These are phyloP conservation scores for Asteroscopus sphinx DNA, from an alignment of 2,888 invertebrate species.

Conservation along the genomic window DNA sequence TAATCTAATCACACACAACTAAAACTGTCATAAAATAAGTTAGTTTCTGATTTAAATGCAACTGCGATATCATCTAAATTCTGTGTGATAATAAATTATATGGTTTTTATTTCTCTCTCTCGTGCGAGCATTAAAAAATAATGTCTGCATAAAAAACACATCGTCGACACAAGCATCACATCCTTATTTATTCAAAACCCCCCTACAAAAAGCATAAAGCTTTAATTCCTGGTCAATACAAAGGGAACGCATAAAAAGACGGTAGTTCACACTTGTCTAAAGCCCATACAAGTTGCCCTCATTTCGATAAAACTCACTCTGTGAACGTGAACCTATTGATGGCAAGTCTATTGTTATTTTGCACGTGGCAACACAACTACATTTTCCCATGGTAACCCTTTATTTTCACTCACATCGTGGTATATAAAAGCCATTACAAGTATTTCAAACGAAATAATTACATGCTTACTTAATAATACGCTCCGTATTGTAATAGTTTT, in stretches of 20 bases:
- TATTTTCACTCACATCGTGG: constrained; percentile 40
- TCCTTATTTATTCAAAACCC: neutral
- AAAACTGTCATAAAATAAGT: too few relatives aligned
- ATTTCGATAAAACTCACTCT: constrained; percentile 36
- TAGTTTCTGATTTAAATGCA: too few relatives aligned
- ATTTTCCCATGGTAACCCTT: constrained; percentile 62
- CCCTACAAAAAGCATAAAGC: constrained; percentile 17
- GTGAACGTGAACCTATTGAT: constrained; percentile 51
- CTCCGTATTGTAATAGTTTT: constrained; percentile 10
- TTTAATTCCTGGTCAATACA: constrained; percentile 29
- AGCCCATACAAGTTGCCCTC: constrained; percentile 31
- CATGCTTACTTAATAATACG: constrained; percentile 12
- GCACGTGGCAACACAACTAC: constrained; percentile 63
- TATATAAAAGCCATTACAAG: constrained; percentile 25
- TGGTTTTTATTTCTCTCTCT: too few relatives aligned
- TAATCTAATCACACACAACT: too few relatives aligned
- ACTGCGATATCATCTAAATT: too few relatives aligned
- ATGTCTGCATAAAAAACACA: neutral
- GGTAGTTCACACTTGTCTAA: constrained; percentile 31
- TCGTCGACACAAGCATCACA: neutral
- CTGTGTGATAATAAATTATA: too few relatives aligned
- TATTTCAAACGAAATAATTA: constrained; percentile 43
- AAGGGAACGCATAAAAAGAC: constrained; percentile 21
- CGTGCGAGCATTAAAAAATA: too few relatives aligned
- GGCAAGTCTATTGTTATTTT: constrained; percentile 60